Evolutionary conservation across 2,888 invertebrate genomes (phyloP).

Genomic region (Helobdella robusta): DNA sequence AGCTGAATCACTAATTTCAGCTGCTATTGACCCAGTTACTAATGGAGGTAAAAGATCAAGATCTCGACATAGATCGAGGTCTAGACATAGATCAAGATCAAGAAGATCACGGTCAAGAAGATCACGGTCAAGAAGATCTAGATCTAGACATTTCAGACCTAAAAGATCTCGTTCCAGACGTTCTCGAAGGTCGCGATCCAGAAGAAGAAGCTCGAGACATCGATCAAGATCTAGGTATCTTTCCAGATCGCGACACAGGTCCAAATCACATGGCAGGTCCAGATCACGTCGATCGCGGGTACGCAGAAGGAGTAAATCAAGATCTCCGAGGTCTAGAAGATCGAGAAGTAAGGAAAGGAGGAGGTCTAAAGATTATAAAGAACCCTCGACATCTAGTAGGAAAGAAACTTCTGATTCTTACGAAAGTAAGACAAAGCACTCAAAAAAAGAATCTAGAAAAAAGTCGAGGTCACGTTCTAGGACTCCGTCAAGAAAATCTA

Average conservation of each 20-base stretch:
- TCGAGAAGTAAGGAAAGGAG: slow-evolving; percentile 19
- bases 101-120: slow-evolving; percentile 23
- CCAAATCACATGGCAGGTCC: slow-evolving; percentile 26
- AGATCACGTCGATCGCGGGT: slow-evolving; percentile 21
- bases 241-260: slow-evolving; percentile 27
- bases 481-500: neutral
- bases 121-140: slow-evolving; percentile 28
- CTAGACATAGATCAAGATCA: slow-evolving; percentile 27
- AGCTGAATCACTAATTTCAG: slow-evolving; percentile 85
- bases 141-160: slow-evolving; percentile 17
- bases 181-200: slow-evolving; percentile 18
- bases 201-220: slow-evolving; percentile 23
- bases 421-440: neutral
- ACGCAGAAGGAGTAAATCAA: slow-evolving; percentile 22
- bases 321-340: slow-evolving; percentile 5
- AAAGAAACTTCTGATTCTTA: neutral
- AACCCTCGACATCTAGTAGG: neutral
- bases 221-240: slow-evolving; percentile 13
- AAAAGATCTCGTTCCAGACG: slow-evolving; percentile 27
- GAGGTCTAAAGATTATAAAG: neutral
- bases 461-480: slow-evolving; percentile 5
- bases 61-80: slow-evolving; percentile 25
- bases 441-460: slow-evolving; percentile 6
- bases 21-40: slow-evolving; percentile 62
- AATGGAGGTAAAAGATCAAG: slow-evolving; percentile 20